Percentiles rank a stretch among this genome's conserved stretches.
phyloP scores from a whole-genome alignment of 2,888 invertebrate species.

The Junonia oenone region DNA sequence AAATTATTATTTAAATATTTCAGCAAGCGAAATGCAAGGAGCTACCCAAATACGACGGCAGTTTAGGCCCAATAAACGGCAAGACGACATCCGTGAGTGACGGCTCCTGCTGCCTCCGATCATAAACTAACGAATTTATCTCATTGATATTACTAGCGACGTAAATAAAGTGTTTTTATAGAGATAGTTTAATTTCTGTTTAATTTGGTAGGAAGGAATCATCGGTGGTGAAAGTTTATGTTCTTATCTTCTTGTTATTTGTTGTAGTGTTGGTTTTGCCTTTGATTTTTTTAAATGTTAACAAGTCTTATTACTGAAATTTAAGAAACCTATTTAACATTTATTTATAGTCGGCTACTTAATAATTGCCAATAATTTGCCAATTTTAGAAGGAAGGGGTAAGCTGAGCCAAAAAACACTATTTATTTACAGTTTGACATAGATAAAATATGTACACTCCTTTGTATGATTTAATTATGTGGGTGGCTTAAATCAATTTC shows the following conservation, averaged over 20 bases:
- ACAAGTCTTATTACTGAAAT: too few relatives aligned
- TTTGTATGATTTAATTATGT: too few relatives aligned
- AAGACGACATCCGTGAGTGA: slow-evolving; percentile 85
- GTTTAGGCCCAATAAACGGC: slow-evolving; percentile 84
- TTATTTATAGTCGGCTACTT: too few relatives aligned
- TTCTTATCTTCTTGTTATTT: not conserved
- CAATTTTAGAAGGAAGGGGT: too few relatives aligned
- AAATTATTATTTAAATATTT: slow-evolving; percentile 39
- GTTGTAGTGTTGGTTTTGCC: too few relatives aligned
- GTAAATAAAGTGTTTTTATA: slow-evolving; percentile 11
- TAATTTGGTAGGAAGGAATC: not conserved
- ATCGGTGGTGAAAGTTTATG: not conserved
- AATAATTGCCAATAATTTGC: too few relatives aligned
- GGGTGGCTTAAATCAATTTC: too few relatives aligned
- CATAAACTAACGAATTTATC: slow-evolving; percentile 45
- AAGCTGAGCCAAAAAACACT: too few relatives aligned
- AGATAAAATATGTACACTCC: too few relatives aligned
- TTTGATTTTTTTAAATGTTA: too few relatives aligned
- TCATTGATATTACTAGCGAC: slow-evolving; percentile 39
- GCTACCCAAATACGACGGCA: slow-evolving; percentile 86
- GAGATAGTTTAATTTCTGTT: slow-evolving; percentile 15
- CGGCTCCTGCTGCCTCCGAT: slow-evolving; percentile 80
- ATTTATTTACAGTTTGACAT: too few relatives aligned
- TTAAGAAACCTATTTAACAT: too few relatives aligned
- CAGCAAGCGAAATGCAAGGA: slow-evolving; percentile 93